Conservation (phyloP, 1,140 invertebrate genomes). For the Phymastichus coffea region DNA sequence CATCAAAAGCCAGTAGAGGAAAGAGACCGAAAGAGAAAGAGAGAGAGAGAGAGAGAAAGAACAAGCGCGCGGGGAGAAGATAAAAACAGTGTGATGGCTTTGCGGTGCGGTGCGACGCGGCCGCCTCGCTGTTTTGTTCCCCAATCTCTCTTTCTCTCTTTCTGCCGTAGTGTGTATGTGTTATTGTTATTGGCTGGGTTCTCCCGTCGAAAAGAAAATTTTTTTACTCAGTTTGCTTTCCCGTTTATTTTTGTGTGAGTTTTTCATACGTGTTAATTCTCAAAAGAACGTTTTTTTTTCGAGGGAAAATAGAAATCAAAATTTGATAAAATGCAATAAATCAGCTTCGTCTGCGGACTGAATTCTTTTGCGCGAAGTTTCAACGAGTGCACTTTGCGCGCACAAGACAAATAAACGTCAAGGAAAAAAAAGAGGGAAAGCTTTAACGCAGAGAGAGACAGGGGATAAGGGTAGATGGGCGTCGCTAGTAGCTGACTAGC, state of each 20-base stretch:
- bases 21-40: conserved; percentile 5
- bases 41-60: not conserved
- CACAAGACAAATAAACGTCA: conserved; percentile 23
- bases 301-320: no score
- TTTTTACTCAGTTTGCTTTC: no score
- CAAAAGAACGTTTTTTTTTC: no score
- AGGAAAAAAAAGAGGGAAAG: not conserved
- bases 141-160: not conserved
- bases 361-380: no score
- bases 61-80: not conserved
- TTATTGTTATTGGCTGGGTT: no score
- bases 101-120: not conserved
- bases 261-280: no score
- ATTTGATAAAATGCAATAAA: no score
- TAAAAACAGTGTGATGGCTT: conserved; percentile 7
- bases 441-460: conserved; percentile 1
- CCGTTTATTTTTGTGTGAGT: no score
- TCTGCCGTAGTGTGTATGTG: no score
- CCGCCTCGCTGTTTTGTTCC: not conserved
- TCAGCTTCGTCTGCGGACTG: no score
- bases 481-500: not conserved
- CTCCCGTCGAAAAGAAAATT: not conserved
- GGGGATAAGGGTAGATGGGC: not conserved
- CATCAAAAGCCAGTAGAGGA: no score
- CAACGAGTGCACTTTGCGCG: no score